Conservation (phyloP, 2,797 vertebrate species). For the Gallinago stenura region DNA sequence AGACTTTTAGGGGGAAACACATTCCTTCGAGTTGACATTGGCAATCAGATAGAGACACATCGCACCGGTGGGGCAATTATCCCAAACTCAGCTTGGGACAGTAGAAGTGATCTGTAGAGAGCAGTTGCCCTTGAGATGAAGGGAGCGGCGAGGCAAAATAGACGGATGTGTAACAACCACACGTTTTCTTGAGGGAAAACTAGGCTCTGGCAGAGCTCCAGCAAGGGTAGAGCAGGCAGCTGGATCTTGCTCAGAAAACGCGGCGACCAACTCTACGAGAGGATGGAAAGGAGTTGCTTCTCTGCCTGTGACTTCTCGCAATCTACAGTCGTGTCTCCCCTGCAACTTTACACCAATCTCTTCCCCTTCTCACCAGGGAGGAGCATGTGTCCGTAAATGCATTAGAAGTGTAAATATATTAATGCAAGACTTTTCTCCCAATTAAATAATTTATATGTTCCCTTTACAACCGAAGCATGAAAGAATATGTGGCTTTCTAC, state of each 20-base stretch:
- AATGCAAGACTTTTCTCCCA: conserved; percentile 79
- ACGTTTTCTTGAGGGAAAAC: conserved; percentile 63
- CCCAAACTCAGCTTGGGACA: conserved; percentile 61
- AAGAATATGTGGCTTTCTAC: conserved; percentile 47
- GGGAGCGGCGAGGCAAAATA: conserved; percentile 35
- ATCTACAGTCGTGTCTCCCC: fast-evolving
- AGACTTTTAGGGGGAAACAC: conserved; percentile 57
- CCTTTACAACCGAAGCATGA: conserved; percentile 70
- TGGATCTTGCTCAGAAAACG: background rate
- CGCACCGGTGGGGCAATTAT: conserved; percentile 56
- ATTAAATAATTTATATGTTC: conserved; percentile 69
- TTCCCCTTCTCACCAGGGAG: conserved; percentile 45
- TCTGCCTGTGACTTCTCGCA: background rate
- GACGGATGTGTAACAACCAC: conserved; percentile 57
- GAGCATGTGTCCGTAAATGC: conserved; percentile 66
- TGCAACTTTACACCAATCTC: background rate
- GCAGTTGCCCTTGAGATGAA: conserved; percentile 76
- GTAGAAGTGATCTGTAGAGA: conserved; percentile 75
- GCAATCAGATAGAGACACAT: conserved; percentile 60
- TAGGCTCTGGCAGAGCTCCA: conserved; percentile 53
- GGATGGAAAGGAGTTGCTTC: background rate
- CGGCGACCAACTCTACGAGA: conserved; percentile 12
- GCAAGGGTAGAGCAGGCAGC: conserved; percentile 46
- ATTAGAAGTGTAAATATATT: conserved; percentile 76
- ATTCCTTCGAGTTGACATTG: conserved; percentile 78